These are phyloP conservation scores for Todus mexicanus DNA, from an alignment of 2,797 vertebrate species.

Conservation along the genomic window DNA sequence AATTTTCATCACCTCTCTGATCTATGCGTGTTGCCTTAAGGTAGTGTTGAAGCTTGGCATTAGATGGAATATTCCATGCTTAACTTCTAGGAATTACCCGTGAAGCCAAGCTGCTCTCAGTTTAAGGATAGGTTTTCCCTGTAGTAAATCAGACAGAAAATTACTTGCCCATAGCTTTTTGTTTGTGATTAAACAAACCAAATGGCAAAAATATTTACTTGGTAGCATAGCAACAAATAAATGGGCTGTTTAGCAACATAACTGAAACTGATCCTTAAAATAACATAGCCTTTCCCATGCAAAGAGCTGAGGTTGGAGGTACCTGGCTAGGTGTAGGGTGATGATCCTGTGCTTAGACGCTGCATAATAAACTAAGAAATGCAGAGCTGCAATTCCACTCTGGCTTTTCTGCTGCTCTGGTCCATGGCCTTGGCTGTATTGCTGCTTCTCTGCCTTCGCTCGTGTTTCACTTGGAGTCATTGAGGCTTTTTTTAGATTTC, in stretches of 20 bases:
- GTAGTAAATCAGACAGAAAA: neutral
- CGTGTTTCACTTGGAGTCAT: rapidly evolving
- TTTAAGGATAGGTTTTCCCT: neutral
- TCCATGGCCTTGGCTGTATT: rapidly evolving
- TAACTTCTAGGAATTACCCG: slow-evolving; percentile 5
- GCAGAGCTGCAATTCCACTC: neutral
- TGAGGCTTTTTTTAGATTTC: neutral
- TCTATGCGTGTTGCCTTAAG: neutral
- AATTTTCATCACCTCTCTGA: neutral
- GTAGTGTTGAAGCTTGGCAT: neutral
- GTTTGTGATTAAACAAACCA: slow-evolving; percentile 1
- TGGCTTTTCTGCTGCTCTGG: neutral
- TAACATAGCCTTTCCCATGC: neutral
- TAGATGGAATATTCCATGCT: neutral
- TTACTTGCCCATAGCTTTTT: neutral
- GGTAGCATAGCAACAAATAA: neutral
- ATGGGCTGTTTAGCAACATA: neutral
- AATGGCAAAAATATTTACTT: slow-evolving; percentile 12
- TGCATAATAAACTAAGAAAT: rapidly evolving
- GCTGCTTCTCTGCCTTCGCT: neutral
- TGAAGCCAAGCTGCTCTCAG: neutral
- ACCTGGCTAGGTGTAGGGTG: neutral
- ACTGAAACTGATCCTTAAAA: neutral
- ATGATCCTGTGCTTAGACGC: rapidly evolving
- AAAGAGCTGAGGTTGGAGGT: neutral